Percentiles rank a stretch among this genome's conserved stretches.
These are phyloP conservation scores for Acropora tenuis DNA, from an alignment of 64 coral and sea anemone genomes.

Conservation along the genomic window DNA sequence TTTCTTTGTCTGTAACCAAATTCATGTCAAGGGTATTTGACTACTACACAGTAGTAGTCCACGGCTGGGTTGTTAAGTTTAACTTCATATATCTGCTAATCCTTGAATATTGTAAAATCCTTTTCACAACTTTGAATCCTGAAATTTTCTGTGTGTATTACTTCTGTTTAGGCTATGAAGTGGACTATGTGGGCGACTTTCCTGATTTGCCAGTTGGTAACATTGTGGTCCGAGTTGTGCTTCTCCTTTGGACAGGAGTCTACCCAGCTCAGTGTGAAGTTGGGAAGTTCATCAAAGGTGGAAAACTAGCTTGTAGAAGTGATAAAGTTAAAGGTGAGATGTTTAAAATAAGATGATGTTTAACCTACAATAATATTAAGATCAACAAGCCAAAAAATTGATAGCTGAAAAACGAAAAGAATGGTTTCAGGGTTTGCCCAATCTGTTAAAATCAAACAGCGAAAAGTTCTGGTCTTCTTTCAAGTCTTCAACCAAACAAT, in stretches of 20 bases:
- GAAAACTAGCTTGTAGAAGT: conserved; percentile 26
- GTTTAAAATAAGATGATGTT: too few relatives aligned
- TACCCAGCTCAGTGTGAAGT: conserved; percentile 41
- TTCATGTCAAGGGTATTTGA: too few relatives aligned
- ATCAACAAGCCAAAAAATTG: neutral
- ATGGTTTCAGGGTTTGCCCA: neutral
- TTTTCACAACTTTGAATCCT: neutral
- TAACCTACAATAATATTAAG: too few relatives aligned
- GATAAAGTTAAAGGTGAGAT: conserved; percentile 7
- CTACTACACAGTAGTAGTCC: too few relatives aligned
- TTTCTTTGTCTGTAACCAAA: too few relatives aligned
- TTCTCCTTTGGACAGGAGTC: conserved; percentile 36
- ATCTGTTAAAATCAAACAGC: too few relatives aligned
- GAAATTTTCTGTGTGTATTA: neutral
- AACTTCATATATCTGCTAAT: neutral
- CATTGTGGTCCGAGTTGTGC: neutral
- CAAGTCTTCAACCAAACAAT: too few relatives aligned
- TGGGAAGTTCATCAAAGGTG: conserved; percentile 35
- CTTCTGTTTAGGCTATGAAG: neutral
- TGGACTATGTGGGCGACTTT: neutral
- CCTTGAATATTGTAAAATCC: neutral
- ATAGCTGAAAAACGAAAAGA: conserved; percentile 17
- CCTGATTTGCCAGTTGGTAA: neutral
- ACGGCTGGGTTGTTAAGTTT: too few relatives aligned
- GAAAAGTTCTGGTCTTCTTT: too few relatives aligned